These are phyloP conservation scores for Hyposoter dolosus DNA, from an alignment of 2,888 invertebrate species.

Conservation along the genomic window DNA sequence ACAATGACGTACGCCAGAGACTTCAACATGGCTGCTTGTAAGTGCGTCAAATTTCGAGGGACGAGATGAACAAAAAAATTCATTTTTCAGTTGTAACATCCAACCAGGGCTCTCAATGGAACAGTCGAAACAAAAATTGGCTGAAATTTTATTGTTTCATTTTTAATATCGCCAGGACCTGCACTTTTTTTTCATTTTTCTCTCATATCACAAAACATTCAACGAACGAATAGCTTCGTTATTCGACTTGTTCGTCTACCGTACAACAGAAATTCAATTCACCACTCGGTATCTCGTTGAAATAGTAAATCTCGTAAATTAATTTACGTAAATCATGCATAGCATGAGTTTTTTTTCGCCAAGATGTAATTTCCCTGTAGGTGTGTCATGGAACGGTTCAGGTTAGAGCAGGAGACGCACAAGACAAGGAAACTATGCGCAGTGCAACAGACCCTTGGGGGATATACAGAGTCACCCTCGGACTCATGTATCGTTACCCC, in stretches of 20 bases:
- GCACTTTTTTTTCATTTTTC: neutral
- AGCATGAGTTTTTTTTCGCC: slow-evolving; percentile 77
- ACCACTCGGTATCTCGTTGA: slow-evolving; percentile 57
- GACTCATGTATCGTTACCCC: slow-evolving; percentile 76
- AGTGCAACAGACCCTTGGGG: slow-evolving; percentile 21
- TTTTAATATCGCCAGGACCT: neutral
- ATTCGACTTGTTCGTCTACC: neutral
- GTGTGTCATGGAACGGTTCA: slow-evolving; percentile 50
- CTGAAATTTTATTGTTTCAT: neutral
- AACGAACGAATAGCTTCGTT: neutral
- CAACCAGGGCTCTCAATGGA: neutral
- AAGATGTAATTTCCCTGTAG: slow-evolving; percentile 79
- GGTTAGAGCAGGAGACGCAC: neutral
- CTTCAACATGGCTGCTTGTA: neutral
- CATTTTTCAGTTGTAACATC: neutral
- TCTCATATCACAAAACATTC: neutral
- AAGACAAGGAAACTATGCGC: slow-evolving; percentile 2
- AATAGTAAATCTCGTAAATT: slow-evolving; percentile 78
- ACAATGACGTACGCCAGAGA: neutral
- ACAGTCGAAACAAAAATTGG: neutral
- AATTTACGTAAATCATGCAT: slow-evolving; percentile 81
- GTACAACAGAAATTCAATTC: slow-evolving; percentile 56
- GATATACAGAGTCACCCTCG: slow-evolving; percentile 37
- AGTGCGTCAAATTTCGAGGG: neutral
- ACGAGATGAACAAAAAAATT: neutral